Conservation (phyloP, 2,797 vertebrate species). For the Peromyscus melanophrys region DNA sequence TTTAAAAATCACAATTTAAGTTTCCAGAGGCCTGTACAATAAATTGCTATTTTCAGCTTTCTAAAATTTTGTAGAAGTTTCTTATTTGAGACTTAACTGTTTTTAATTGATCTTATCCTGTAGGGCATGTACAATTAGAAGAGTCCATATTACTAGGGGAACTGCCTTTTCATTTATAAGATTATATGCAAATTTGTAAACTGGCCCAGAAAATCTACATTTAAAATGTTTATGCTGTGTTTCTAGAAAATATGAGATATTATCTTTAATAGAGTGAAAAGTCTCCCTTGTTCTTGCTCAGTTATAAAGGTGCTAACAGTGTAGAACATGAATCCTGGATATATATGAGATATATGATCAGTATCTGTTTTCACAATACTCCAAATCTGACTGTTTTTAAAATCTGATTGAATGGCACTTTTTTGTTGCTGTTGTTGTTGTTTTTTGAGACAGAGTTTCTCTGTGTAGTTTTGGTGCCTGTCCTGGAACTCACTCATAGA, state of each 20-base stretch:
- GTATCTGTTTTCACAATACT: not conserved
- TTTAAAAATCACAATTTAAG: slow-evolving; percentile 65
- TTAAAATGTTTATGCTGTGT: slow-evolving; percentile 63
- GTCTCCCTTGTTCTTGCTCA: slow-evolving; percentile 15
- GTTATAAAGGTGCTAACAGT: not conserved
- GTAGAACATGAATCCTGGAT: slow-evolving; percentile 8
- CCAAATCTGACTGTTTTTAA: slow-evolving; percentile 48
- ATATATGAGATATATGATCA: not conserved
- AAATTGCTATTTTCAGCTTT: slow-evolving; percentile 68
- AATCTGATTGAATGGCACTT: not conserved
- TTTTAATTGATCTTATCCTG: slow-evolving; percentile 64
- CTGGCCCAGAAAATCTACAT: slow-evolving; percentile 21
- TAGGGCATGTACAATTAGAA: slow-evolving; percentile 61
- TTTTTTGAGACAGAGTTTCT: not conserved
- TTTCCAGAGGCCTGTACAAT: slow-evolving; percentile 39
- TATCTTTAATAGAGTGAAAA: slow-evolving; percentile 60
- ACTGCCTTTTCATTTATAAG: slow-evolving; percentile 72
- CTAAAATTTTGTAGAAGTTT: slow-evolving; percentile 73
- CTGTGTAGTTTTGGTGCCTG: not conserved
- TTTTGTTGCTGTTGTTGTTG: not conserved
- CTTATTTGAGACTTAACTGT: slow-evolving; percentile 69
- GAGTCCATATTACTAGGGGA: slow-evolving; percentile 39
- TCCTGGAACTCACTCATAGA: not conserved
- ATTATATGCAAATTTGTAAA: slow-evolving; percentile 53
- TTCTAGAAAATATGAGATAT: slow-evolving; percentile 53